Evolutionary conservation across 2,888 invertebrate species (phyloP).

Genomic region (Pristionchus maxplancki): DNA sequence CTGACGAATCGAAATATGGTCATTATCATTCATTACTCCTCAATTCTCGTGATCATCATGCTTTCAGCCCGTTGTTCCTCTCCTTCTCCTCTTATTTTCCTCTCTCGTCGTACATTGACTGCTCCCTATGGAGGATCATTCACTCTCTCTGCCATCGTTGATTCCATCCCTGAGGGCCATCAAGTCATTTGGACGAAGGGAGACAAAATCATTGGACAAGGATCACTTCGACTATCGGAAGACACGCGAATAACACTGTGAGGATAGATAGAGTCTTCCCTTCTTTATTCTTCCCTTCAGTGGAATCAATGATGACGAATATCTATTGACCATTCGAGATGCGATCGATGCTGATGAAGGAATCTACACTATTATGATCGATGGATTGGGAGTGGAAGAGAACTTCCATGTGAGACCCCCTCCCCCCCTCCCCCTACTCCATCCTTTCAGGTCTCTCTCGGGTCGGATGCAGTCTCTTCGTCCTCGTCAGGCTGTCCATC

Average conservation of each 20-base stretch:
- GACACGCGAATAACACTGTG: conserved; percentile 57
- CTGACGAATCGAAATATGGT: conserved; percentile 85
- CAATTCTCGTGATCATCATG: neutral
- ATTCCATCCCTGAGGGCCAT: conserved; percentile 59
- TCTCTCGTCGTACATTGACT: conserved; percentile 61
- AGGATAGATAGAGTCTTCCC: neutral
- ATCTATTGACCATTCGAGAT: conserved; percentile 60
- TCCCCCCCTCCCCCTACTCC: neutral
- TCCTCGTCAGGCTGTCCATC: conserved; percentile 64
- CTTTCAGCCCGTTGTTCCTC: conserved; percentile 63
- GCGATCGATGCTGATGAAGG: conserved; percentile 62
- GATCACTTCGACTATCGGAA: conserved; percentile 55
- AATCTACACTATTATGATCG: conserved; percentile 62
- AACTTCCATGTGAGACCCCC: conserved; percentile 39
- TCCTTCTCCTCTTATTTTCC: conserved; percentile 64
- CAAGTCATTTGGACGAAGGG: conserved; percentile 62
- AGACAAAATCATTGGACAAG: conserved; percentile 59
- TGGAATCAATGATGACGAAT: conserved; percentile 57
- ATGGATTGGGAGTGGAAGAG: conserved; percentile 65
- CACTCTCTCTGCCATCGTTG: conserved; percentile 63
- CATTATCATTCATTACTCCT: too few relatives aligned
- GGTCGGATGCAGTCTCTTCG: conserved; percentile 57
- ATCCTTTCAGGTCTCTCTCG: conserved; percentile 59
- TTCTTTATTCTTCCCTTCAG: neutral
- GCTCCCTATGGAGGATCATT: conserved; percentile 61